phyloP scores from a whole-genome alignment of 2,888 invertebrate species.

The Camptogramma bilineatum region DNA sequence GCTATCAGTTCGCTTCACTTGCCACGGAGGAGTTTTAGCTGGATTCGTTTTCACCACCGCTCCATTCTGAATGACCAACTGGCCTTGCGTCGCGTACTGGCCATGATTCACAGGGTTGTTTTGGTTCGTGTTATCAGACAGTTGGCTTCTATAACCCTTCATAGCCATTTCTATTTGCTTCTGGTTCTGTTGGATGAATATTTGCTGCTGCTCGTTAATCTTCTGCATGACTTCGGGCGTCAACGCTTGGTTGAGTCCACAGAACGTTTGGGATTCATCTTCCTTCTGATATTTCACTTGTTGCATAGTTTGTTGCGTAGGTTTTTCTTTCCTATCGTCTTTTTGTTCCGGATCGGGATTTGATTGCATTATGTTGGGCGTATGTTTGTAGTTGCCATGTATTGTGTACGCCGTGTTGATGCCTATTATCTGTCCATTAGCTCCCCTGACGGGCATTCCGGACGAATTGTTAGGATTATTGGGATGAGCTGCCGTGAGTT shows the following conservation, averaged over 20 bases:
- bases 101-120: constrained; percentile 64
- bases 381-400: constrained; percentile 63
- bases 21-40: constrained; percentile 87
- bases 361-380: constrained; percentile 52
- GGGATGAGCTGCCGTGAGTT: constrained; percentile 47
- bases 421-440: constrained; percentile 86
- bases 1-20: constrained; percentile 76
- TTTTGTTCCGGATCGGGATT: constrained; percentile 60
- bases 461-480: constrained; percentile 54
- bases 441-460: constrained; percentile 80
- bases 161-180: constrained; percentile 83
- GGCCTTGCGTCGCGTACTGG: constrained; percentile 72
- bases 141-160: constrained; percentile 77
- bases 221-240: constrained; percentile 84
- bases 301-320: constrained; percentile 50
- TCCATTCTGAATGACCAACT: constrained; percentile 79
- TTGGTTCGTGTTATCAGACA: constrained; percentile 65
- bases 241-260: constrained; percentile 76
- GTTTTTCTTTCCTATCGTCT: constrained; percentile 67
- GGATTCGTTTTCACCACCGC: constrained; percentile 80
- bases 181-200: constrained; percentile 84
- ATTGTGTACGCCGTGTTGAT: constrained; percentile 79
- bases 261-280: constrained; percentile 78
- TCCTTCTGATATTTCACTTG: constrained; percentile 64
- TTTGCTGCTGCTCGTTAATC: constrained; percentile 85